Evolutionary conservation across 2,888 invertebrate genomes (phyloP), one percentile per base, ranked within the genome.

Genomic region (Liopterus haemorrhoidalis): DNA sequence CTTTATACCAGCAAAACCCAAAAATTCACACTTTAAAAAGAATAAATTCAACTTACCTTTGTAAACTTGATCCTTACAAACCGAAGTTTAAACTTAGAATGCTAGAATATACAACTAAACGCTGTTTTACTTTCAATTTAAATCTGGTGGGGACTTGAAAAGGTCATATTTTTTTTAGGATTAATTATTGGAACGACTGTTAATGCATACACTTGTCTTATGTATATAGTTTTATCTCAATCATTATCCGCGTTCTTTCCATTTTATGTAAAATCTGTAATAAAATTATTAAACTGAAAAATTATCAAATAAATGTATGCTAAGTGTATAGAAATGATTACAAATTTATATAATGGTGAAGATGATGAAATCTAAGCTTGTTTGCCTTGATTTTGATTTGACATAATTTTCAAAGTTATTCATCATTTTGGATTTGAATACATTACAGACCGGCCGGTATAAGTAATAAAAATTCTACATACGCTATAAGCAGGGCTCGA

Each of bases 111-210:
- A 19, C 14, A 8, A 25, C 14, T 25, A 20, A 9, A 6, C 45
- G 11, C n/a, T 25, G 39, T 45, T 45, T 45, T 45, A 45, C 45
- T 45, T 45, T 45, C 45, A 32, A 28, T 22, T 35, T n/a, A n/a
- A n/a, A 14, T 11, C 16, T 18, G 18, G 28, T 24, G 45, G 38
- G 45, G 45, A 33, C 14, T 20, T 35, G 21, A 37, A 45, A 45
- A 45, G 45, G 45, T 45, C 45, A 45, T 22, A 31, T 38, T 11
- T 28, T n/a, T 31, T 31, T 15, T 3, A 5, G 15, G 18, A 31
- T 16, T 31, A 5, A 15, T 30, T 27, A 27, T 27, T 27, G 27
- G 12, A 11, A 27, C 5, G 27, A 27, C 27, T 27, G 22, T 22
- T 8, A 22, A 22, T 22, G 22, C 22, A 22, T 22, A 8, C 8